These are phyloP conservation scores for Agonopterix alstromeriana DNA, from an alignment of 2,888 invertebrate species.

Conservation along the genomic window DNA sequence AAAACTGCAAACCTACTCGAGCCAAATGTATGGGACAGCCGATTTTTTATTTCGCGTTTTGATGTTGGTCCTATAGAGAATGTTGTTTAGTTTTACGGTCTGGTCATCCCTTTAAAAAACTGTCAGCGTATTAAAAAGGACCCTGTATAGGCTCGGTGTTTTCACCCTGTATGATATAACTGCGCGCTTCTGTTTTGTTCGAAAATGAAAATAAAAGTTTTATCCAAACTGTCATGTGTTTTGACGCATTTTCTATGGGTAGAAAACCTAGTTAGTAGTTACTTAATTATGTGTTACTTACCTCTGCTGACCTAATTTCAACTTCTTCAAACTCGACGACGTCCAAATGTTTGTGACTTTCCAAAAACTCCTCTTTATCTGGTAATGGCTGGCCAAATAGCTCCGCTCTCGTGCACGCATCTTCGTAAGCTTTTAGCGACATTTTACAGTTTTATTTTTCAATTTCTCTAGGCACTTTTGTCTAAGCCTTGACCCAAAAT, in stretches of 20 bases:
- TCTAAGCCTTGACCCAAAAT: conserved; percentile 25
- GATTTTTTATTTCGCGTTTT: too few relatives aligned
- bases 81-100: too few relatives aligned
- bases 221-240: too few relatives aligned
- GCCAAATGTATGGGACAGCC: too few relatives aligned
- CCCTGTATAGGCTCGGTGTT: too few relatives aligned
- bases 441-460: conserved; percentile 31
- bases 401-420: conserved; percentile 88
- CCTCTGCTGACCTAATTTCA: conserved; percentile 61
- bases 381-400: conserved; percentile 84
- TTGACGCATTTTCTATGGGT: neutral
- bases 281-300: conserved; percentile 11
- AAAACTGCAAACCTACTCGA: too few relatives aligned
- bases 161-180: too few relatives aligned
- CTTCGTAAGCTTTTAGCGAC: conserved; percentile 82
- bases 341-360: conserved; percentile 70
- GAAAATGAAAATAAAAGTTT: too few relatives aligned
- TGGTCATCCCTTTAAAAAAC: too few relatives aligned
- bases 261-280: neutral
- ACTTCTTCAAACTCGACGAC: conserved; percentile 75
- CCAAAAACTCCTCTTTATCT: conserved; percentile 80
- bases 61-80: too few relatives aligned
- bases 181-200: too few relatives aligned
- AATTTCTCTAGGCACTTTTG: conserved; percentile 4
- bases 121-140: too few relatives aligned